Conservation (phyloP, 2,797 vertebrate genomes). For the Menidia menidia region DNA sequence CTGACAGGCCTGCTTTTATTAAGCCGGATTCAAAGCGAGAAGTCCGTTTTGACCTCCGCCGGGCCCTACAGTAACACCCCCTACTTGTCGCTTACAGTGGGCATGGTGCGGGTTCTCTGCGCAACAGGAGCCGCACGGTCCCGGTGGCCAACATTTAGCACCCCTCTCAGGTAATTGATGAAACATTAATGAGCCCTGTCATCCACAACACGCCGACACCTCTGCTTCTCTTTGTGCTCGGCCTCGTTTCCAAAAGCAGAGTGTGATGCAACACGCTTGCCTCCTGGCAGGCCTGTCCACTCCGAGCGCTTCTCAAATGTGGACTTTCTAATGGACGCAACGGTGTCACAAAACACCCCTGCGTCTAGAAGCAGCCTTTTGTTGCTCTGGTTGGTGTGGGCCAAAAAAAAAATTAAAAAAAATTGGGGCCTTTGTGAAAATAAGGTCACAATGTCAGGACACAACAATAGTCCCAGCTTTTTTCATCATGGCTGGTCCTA, state of each 20-base stretch:
- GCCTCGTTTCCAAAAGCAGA: constrained; percentile 31
- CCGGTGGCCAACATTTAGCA: constrained; percentile 48
- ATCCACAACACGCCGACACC: constrained; percentile 62
- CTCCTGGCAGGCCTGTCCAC: constrained; percentile 26
- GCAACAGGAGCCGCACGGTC: constrained; percentile 56
- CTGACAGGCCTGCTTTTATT: neutral
- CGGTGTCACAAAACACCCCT: constrained; percentile 38
- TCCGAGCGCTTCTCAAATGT: constrained; percentile 10
- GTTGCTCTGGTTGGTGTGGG: constrained; percentile 2
- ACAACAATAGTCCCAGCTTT: neutral
- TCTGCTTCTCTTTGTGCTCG: constrained; percentile 40
- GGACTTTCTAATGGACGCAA: neutral
- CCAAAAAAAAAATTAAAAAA: constrained; percentile 2
- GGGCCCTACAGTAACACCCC: constrained; percentile 24
- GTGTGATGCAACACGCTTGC: constrained; percentile 34
- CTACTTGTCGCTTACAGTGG: constrained; percentile 14
- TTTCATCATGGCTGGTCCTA: neutral
- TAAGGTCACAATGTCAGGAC: neutral
- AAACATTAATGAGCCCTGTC: constrained; percentile 71
- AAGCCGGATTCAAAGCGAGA: constrained; percentile 15
- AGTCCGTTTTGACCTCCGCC: constrained; percentile 29
- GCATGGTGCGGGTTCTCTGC: constrained; percentile 22
- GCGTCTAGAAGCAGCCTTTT: constrained; percentile 10
- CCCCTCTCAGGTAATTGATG: constrained; percentile 63
- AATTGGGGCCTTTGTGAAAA: constrained; percentile 2